phyloP scores from a whole-genome alignment of 2,888 invertebrate species.

The Thymelicus lineola region DNA sequence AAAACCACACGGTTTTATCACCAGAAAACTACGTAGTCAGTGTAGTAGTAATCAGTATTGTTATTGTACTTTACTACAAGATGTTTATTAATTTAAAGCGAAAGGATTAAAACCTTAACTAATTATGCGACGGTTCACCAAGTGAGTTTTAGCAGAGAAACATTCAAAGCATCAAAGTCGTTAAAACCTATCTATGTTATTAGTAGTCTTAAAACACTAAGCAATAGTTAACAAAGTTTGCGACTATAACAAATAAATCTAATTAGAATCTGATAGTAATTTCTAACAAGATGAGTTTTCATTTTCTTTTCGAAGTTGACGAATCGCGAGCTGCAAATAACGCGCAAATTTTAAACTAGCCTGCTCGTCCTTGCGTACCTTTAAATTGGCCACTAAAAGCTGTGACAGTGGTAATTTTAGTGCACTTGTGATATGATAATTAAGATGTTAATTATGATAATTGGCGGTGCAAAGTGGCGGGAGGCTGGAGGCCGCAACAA shows the following conservation, averaged over 20 bases:
- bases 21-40: no score
- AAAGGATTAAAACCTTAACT: no score
- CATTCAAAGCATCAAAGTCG: no score
- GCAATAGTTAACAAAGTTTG: neutral
- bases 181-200: no score
- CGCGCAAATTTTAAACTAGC: neutral
- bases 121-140: no score
- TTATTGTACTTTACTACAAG: no score
- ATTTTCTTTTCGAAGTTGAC: neutral
- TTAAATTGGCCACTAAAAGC: constrained; percentile 24
- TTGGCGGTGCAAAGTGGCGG: constrained; percentile 36
- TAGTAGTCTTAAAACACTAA: no score
- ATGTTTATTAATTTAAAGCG: no score
- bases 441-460: constrained; percentile 38
- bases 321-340: neutral
- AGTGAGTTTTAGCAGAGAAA: no score
- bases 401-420: constrained; percentile 28
- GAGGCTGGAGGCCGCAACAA: constrained; percentile 26
- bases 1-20: no score
- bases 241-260: neutral
- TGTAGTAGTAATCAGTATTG: no score
- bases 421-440: constrained; percentile 38
- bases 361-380: neutral
- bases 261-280: neutral
- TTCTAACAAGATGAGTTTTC: neutral